phyloP scores from a whole-genome alignment of 2,888 invertebrate species.

The Hecatera dysodea region DNA sequence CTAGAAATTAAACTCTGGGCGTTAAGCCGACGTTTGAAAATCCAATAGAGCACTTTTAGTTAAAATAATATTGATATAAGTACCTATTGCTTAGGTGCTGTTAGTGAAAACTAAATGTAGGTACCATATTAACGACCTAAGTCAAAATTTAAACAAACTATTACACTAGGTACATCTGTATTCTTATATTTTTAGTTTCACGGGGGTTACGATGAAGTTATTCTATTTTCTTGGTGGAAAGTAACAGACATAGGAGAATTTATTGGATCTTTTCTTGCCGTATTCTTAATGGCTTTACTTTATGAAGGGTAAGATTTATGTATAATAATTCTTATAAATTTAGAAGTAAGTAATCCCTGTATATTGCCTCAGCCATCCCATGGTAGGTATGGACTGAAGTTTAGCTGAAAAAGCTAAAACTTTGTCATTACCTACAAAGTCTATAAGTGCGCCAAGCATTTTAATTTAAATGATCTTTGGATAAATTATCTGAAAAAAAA shows the following conservation, averaged over 20 bases:
- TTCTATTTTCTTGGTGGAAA: slow-evolving; percentile 96
- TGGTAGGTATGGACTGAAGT: too few relatives aligned
- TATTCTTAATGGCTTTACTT: slow-evolving; percentile 97
- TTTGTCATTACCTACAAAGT: too few relatives aligned
- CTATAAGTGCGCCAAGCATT: too few relatives aligned
- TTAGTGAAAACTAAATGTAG: not conserved
- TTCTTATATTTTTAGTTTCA: slow-evolving; percentile 93
- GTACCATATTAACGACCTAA: not conserved
- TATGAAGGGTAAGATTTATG: slow-evolving; percentile 96
- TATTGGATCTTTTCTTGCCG: slow-evolving; percentile 97
- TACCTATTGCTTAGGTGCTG: not conserved
- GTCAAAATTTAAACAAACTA: not conserved
- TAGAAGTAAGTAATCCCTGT: not conserved
- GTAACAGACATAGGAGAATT: slow-evolving; percentile 94
- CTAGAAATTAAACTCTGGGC: not conserved
- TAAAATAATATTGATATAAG: not conserved
- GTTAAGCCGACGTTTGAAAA: not conserved
- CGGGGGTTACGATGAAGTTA: slow-evolving; percentile 93
- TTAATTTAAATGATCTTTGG: too few relatives aligned
- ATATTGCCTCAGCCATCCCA: not conserved
- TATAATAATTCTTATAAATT: slow-evolving; percentile 29
- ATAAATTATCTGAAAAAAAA: not conserved
- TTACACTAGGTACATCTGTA: slow-evolving; percentile 11
- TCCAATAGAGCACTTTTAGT: not conserved
- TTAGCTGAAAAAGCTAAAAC: too few relatives aligned